Evolutionary conservation across 2,888 invertebrate species (phyloP).

Genomic region (Strigamia crassipes): DNA sequence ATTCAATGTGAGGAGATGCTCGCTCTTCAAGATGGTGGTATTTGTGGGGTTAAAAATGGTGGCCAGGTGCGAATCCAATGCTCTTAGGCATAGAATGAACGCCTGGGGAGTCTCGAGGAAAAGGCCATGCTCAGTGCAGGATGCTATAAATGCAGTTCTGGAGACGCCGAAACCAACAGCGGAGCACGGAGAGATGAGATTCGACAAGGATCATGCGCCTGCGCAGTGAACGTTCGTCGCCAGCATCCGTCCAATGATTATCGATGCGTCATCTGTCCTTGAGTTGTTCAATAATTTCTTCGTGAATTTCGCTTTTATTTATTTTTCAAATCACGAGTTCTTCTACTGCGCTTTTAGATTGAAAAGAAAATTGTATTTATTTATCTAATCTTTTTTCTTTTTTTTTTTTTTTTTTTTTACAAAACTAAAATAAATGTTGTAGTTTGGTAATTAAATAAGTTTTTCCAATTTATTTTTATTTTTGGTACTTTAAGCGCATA

Average conservation of each 20-base stretch:
- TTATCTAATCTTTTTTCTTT: neutral
- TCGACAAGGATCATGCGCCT: slow-evolving; percentile 13
- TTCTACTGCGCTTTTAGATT: neutral
- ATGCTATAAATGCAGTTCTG: neutral
- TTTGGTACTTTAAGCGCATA: neutral
- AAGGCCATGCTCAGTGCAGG: slow-evolving; percentile 35
- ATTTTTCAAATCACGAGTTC: neutral
- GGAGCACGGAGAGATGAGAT: slow-evolving; percentile 15
- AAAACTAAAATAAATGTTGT: neutral
- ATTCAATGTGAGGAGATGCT: neutral
- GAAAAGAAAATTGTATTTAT: neutral
- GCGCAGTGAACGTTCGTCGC: neutral
- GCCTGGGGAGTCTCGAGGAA: slow-evolving; percentile 16
- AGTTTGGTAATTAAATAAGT: no score
- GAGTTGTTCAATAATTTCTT: slow-evolving; percentile 26
- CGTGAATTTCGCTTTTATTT: neutral
- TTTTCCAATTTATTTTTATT: neutral
- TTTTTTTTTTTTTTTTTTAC: neutral
- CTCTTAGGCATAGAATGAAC: slow-evolving; percentile 20
- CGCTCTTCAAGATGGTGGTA: neutral
- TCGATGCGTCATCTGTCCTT: slow-evolving; percentile 42
- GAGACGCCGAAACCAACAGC: slow-evolving; percentile 22
- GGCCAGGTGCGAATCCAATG: slow-evolving; percentile 37
- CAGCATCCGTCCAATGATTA: slow-evolving; percentile 42
- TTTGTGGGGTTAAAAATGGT: slow-evolving; percentile 24